Evolutionary conservation across 2,797 vertebrate genomes (phyloP).

Genomic region (Craterocephalus amniculus): DNA sequence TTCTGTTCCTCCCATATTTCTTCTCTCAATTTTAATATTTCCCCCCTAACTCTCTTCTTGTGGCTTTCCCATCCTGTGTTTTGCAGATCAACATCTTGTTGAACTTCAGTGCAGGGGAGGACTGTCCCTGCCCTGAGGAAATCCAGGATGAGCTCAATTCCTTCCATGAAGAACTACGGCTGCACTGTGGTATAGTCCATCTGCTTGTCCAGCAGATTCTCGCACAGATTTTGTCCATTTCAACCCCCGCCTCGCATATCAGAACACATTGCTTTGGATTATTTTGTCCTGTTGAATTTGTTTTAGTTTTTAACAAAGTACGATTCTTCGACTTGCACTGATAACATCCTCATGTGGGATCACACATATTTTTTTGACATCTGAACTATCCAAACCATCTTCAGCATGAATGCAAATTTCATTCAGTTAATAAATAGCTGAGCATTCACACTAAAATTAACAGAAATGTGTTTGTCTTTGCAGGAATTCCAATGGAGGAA

Average conservation of each 20-base stretch:
- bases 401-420: background rate
- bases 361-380: background rate
- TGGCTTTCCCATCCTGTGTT: constrained; percentile 41
- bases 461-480: constrained; percentile 18
- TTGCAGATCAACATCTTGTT: constrained; percentile 96
- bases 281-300: background rate
- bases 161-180: constrained; percentile 94
- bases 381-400: background rate
- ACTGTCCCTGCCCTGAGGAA: constrained; percentile 95
- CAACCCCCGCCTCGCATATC: background rate
- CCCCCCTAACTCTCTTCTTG: background rate
- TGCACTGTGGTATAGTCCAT: constrained; percentile 90
- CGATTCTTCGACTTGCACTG: background rate
- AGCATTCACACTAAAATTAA: constrained; percentile 9
- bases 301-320: background rate
- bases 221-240: background rate
- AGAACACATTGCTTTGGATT: background rate
- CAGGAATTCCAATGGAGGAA: constrained; percentile 94
- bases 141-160: constrained; percentile 91
- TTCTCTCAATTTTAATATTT: background rate
- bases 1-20: background rate
- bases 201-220: background rate
- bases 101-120: constrained; percentile 94
- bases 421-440: background rate
- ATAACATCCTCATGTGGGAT: background rate